Evolutionary conservation across 1,140 invertebrate genomes (phyloP), one percentile per base, ranked within the genome.

Genomic region (Drosophila quadrilineata): DNA sequence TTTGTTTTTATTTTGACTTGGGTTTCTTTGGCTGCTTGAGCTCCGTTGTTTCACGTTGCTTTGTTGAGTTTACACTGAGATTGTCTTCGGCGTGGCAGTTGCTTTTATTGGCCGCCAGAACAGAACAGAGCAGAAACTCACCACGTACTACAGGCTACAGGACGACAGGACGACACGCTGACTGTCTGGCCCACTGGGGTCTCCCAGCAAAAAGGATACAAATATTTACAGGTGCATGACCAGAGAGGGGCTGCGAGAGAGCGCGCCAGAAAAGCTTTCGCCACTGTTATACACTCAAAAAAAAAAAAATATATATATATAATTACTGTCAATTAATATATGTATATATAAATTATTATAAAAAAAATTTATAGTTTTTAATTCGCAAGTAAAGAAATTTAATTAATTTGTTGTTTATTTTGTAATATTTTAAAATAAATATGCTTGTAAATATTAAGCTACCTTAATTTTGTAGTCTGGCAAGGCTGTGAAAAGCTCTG

Each of bases 21-120:
- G 43, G 38, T 28, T 58, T 60, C 24, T 28, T 52, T 12, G 36
- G 43, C 38, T 46, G 49, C 33, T 69, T 46, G n/a, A 43, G 29
- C 52, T 57, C 21, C 65, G 70, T 60, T 84, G 79, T 79, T 62
- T 48, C 71, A 79, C 74, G 76, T 71, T 65, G 71, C 74, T 85
- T 85, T 56, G 71, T 72, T 85, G 79, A 79, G 67, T 85, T 79
- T 45, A 36, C 65, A 85, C 79, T 85, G 79, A 79, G 80, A 66
- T 66, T 12, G 35, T 45, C 36, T 60, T 54, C 49, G 54, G 54
- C 36, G 36, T 24, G 33, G 12, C 58, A 3, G 43, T 45, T 43
- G 62, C 74, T 85, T 85, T 85, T 85, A 84, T 84, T 79, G 79
- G 79, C 79, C 52, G 66, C 52, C 66, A 40, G n/a, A n/a, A n/a